Conservation (phyloP, 2,113 vertebrate genomes). For the Ammodytes dubius region DNA sequence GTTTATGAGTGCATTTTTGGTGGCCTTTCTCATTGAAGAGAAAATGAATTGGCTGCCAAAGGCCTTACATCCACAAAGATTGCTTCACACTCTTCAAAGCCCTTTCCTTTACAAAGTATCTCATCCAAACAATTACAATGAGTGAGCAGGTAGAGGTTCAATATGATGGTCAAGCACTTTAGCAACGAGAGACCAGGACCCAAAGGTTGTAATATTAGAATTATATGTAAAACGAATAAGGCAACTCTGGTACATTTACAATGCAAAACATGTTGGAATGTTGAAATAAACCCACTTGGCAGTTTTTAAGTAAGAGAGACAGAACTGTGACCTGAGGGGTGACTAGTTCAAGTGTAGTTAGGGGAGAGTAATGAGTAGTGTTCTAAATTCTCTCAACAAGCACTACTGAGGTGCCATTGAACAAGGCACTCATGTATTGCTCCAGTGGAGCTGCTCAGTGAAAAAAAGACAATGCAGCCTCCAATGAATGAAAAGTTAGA, state of each 20-base stretch:
- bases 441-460: slow-evolving; percentile 22
- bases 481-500: background rate
- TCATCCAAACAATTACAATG: slow-evolving; percentile 16
- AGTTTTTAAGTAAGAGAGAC: background rate
- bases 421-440: slow-evolving; percentile 37
- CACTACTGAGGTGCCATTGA: slow-evolving; percentile 26
- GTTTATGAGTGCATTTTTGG: slow-evolving; percentile 17
- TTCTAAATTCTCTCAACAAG: slow-evolving; percentile 13
- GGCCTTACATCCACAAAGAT: slow-evolving; percentile 11
- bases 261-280: slow-evolving; percentile 32
- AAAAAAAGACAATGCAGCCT: background rate
- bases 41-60: slow-evolving; percentile 30
- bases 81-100: slow-evolving; percentile 3
- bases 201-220: background rate
- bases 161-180: background rate
- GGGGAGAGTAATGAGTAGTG: background rate
- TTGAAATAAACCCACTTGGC: background rate
- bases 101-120: slow-evolving; percentile 14
- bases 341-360: background rate
- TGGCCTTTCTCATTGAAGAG: slow-evolving; percentile 20
- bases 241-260: background rate
- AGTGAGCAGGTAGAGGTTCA: background rate
- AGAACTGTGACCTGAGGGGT: background rate
- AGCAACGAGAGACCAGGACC: background rate
- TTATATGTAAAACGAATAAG: background rate